A percentile compares a stretch with the other conserved stretches of the same genome.
Conservation (phyloP, 2,888 invertebrate species). For the Proisotoma minuta region DNA sequence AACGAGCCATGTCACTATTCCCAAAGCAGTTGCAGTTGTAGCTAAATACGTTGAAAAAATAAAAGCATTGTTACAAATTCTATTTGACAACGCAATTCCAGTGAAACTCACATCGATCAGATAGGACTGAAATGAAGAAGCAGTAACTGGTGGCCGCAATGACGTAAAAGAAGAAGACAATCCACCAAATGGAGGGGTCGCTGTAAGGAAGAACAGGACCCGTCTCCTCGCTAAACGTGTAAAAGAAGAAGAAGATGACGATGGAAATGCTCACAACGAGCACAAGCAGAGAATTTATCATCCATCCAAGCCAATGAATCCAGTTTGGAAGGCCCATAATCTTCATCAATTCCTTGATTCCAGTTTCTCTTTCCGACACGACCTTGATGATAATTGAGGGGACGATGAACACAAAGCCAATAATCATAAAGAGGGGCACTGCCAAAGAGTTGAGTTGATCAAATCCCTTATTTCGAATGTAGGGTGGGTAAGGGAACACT, state of each 20-base stretch:
- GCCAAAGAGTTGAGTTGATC: slow-evolving; percentile 28
- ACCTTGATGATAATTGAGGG: slow-evolving; percentile 56
- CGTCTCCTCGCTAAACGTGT: slow-evolving; percentile 41
- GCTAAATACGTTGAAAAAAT: slow-evolving; percentile 43
- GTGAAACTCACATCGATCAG: slow-evolving; percentile 51
- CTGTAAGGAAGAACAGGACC: slow-evolving; percentile 34
- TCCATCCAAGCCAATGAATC: slow-evolving; percentile 58
- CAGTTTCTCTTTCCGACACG: slow-evolving; percentile 60
- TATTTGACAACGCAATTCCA: too few species aligned
- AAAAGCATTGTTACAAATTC: not conserved
- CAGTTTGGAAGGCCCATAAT: slow-evolving; percentile 57
- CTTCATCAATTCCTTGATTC: slow-evolving; percentile 59
- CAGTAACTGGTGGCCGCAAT: slow-evolving; percentile 52
- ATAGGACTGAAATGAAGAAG: slow-evolving; percentile 53
- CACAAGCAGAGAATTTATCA: slow-evolving; percentile 52
- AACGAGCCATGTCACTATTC: slow-evolving; percentile 48
- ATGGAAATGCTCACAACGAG: slow-evolving; percentile 50
- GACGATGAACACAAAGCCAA: slow-evolving; percentile 56
- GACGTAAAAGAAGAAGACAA: slow-evolving; percentile 52
- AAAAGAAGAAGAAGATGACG: slow-evolving; percentile 50
- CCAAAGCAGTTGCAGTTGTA: slow-evolving; percentile 48
- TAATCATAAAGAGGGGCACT: slow-evolving; percentile 52
- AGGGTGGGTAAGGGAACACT: slow-evolving; percentile 59
- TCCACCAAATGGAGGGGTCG: slow-evolving; percentile 47
- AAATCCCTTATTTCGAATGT: slow-evolving; percentile 43